Conservation (phyloP, 2,888 invertebrate species). For the Clusia tigrina region DNA sequence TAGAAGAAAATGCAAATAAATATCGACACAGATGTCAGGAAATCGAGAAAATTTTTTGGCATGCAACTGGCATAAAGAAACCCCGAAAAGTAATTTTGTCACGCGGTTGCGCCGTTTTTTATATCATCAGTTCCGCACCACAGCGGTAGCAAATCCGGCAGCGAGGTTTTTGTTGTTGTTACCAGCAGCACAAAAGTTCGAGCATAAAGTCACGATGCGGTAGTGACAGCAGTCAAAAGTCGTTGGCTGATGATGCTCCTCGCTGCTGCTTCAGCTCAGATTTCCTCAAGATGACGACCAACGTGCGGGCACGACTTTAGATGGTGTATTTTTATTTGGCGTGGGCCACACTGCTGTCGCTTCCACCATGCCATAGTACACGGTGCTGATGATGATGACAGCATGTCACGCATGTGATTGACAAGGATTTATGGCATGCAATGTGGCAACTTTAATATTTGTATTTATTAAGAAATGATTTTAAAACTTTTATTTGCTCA, state of each 20-base stretch:
- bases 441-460: background rate
- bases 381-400: slow-evolving; percentile 27
- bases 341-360: background rate
- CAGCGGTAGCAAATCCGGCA: too few relatives aligned
- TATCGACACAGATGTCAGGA: slow-evolving; percentile 18
- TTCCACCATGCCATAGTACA: background rate
- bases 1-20: slow-evolving; percentile 11
- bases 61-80: background rate
- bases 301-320: background rate
- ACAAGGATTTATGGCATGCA: slow-evolving; percentile 56
- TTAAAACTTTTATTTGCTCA: too few relatives aligned
- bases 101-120: background rate
- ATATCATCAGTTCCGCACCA: background rate
- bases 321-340: background rate
- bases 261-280: background rate
- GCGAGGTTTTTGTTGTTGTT: too few relatives aligned
- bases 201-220: background rate
- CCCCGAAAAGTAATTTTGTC: background rate
- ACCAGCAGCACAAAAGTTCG: background rate
- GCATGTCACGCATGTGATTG: slow-evolving; percentile 51
- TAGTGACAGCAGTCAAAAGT: background rate
- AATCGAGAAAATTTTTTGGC: background rate
- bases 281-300: slow-evolving; percentile 1
- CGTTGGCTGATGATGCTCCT: too few relatives aligned
- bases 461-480: too few relatives aligned